These are phyloP conservation scores for Thereva nobilitata DNA, from an alignment of 2,888 invertebrate genomes.

Conservation along the genomic window DNA sequence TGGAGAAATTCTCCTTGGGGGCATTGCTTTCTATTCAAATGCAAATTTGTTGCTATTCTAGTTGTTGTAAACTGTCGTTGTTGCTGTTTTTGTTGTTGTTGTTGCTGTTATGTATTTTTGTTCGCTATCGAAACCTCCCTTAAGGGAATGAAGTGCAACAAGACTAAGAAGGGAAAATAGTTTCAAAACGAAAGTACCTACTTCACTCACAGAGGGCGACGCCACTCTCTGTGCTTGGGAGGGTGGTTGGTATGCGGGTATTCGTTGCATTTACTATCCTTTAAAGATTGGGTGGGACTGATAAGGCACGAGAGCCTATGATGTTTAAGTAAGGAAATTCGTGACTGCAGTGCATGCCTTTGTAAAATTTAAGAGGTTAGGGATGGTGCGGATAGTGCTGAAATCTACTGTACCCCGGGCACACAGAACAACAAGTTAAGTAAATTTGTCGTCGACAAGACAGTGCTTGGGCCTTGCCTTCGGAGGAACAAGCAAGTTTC, in stretches of 20 bases:
- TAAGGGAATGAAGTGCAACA: constrained; percentile 32
- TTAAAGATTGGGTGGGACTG: constrained; percentile 17
- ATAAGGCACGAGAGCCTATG: constrained; percentile 29
- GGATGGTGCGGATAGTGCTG: constrained; percentile 28
- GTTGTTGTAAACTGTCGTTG: constrained; percentile 14
- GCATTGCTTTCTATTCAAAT: constrained; percentile 33
- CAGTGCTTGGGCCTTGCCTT: background rate
- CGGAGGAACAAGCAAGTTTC: constrained; percentile 20
- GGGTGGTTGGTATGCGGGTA: too few species aligned
- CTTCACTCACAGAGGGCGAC: constrained; percentile 23
- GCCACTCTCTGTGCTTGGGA: background rate
- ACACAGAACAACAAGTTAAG: constrained; percentile 33
- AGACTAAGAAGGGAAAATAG: constrained; percentile 26
- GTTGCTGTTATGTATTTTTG: constrained; percentile 3
- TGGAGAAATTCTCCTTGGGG: constrained; percentile 25
- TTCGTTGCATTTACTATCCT: too few species aligned
- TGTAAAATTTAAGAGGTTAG: constrained; percentile 30
- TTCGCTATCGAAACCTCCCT: constrained; percentile 21
- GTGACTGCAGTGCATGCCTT: constrained; percentile 33
- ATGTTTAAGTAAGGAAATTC: constrained; percentile 27
- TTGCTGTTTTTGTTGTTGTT: constrained; percentile 22
- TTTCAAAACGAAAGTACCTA: constrained; percentile 33
- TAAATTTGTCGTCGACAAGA: constrained; percentile 34
- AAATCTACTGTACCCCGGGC: constrained; percentile 32
- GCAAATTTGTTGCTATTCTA: constrained; percentile 27